Evolutionary conservation across 2,113 vertebrate genomes (phyloP), one percentile per base, ranked within the genome.

Genomic region (Hepsetus odoe): DNA sequence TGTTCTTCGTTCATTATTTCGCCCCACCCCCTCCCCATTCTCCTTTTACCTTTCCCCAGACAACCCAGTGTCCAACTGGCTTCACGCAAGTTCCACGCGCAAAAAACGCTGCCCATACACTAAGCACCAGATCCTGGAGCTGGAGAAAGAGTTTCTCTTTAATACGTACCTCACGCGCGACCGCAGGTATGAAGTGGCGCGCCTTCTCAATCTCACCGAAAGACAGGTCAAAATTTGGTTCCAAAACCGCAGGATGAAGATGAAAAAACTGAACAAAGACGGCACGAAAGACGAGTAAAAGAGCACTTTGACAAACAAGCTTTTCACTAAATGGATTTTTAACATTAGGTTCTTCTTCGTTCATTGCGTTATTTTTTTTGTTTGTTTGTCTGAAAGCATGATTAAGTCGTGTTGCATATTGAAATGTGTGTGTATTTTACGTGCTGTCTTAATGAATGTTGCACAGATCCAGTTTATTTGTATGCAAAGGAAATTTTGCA

Each of bases 181-280:
- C 87, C 96, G 97, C 61, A 95, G 98, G 85, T 98, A 97, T 72
- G 97, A 99, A 79, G 94, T 99, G 77, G 97, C 97, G 16, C 93
- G 96, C 53, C 87, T 96, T 40, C 95, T 99, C 76, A 97, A 94
- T 90, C 91, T 99, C 86, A 98, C 96, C 3, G 98, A 98, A 88
- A 95, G 98, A 90, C 97, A 99, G 93, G 95, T 99, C 85, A 99
- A 99, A 93, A 99, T 99, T 87, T 99, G 97, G 97, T 98, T 99
- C 90, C 97, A 99, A 89, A 99, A 99, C 88, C 95, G 96, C 86
- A 95, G 97, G 88, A 99, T 99, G 97, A 99, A 99, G 94, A 98
- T 98, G 98, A 99, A 99, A 94, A 99, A 98, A 87, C 94, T 96
- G 82, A 98, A 96, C 92, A 97, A 96, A 89, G 95, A 97, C 81